Base-by-base conservation (phyloP, 2,888 invertebrate genomes). In the Pammene fasciana region DNA sequence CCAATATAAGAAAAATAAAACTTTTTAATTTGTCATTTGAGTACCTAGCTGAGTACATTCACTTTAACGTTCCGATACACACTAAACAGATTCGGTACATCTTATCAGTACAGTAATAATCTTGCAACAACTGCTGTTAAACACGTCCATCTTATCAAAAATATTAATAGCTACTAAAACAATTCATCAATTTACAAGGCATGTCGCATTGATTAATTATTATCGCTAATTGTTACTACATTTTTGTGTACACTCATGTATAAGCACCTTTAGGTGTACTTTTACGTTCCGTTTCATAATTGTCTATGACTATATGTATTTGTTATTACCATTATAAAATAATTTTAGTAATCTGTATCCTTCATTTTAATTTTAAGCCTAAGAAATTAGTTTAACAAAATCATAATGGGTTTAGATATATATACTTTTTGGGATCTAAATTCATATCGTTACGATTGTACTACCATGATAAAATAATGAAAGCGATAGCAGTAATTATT, bases 1-100 rank as follows among this genome's bases (percentile, higher is more conserved):
- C 93, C 93, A 93, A 91, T 91, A 86, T 90, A 89, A 91, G 92
- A 92, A 92, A 93, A 93, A 93, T 92, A 92, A 92, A 92, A 92
- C 91, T 91, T 92, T 92, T 91, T 92, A 92, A 89, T 93, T 93
- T 92, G 92, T 93, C 92, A 92, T 90, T 84, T 82, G 79, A 78
- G 91, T 89, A 87, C 79, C 81, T 65, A 68, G 87, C 89, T 90
- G 87, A 85, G 92, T 91, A 92, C 92, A 91, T 92, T 92, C 92
- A 92, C 92, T 92, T 91, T 86, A 82, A 86, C 91, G 89, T 89
- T 92, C 82, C 92, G 79, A 87, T 90, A 75, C 77, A 87, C 84
- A 76, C 68, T 60, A 68, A 71, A 38, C 52, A 57, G 46, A 41
- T 62, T 34, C 50, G 52, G 11, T n/a, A 60, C 45, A 59, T 18